Evolutionary conservation across 2,888 invertebrate species (phyloP).

Genomic region (Tyria jacobaeae): DNA sequence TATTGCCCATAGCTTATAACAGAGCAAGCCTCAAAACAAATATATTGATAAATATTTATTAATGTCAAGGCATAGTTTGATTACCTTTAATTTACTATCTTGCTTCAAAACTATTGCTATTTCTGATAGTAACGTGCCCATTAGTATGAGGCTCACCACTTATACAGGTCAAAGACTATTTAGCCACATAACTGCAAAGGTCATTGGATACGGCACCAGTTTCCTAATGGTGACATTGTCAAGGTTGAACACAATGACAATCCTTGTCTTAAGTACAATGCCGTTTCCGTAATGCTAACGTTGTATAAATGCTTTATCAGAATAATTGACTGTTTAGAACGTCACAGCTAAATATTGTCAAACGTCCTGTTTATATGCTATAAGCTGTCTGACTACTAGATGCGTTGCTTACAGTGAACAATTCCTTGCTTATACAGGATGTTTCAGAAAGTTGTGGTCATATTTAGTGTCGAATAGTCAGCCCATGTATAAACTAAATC

Average conservation of each 20-base stretch:
- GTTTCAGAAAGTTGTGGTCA: too few relatives aligned
- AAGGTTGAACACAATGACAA: slow-evolving; percentile 42
- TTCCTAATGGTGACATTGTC: slow-evolving; percentile 36
- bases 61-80: too few relatives aligned
- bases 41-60: too few relatives aligned
- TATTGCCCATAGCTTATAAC: too few relatives aligned
- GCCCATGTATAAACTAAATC: too few relatives aligned
- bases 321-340: not conserved
- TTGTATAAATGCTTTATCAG: slow-evolving; percentile 11
- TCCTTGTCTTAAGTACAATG: slow-evolving; percentile 28
- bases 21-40: too few relatives aligned
- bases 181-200: slow-evolving; percentile 11
- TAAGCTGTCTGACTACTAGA: not conserved
- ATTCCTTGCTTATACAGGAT: too few relatives aligned
- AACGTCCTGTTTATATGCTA: not conserved
- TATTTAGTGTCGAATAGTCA: too few relatives aligned
- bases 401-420: too few relatives aligned
- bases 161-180: slow-evolving; percentile 3
- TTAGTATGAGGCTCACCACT: not conserved
- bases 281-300: slow-evolving; percentile 37
- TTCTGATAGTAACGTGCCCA: not conserved
- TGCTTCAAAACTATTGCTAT: too few relatives aligned
- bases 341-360: not conserved
- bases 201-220: slow-evolving; percentile 15
- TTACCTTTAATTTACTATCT: too few relatives aligned